Evolutionary conservation across 2,797 vertebrate species (phyloP), one percentile per base, ranked within the genome.

Genomic region (Poeciliopsis infans): DNA sequence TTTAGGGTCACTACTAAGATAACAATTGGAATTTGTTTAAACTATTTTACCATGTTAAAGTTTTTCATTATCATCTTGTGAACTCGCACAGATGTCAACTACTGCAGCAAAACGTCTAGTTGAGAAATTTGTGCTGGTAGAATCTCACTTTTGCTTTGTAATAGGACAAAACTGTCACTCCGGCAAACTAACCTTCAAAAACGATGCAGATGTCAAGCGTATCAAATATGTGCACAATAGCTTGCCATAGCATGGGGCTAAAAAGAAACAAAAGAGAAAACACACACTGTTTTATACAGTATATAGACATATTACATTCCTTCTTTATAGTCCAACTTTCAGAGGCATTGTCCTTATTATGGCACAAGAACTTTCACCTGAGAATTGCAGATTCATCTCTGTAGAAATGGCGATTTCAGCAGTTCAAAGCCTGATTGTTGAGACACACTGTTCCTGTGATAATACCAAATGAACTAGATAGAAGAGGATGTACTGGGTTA

Each of bases 281-380:
- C 39, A 43, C 11, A 43, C 20, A 5, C 61, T 20, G 16, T 36
- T 18, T 20, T 1, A 20, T 23, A 23, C 23, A 41, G 10, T n/a
- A 69, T 68, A 23, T 23, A 23, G 18, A 23, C 33, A 61, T 39
- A 39, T 39, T 88, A 86, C 86, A 91, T 88, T 81, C 76, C 83
- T 79, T 82, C 74, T 45, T 84, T 74, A 75, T 79, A 55, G 75
- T 69, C 47, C 47, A 72, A 68, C 77, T 72, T 49, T 76, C 55
- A 72, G 41, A 47, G 74, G 25, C 88, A 77, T 72, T 72, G 53
- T 57, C 12, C 75, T 41, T 77, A 78, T 45, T 70, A 16, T 81
- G 66, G 25, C 18, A 79, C 79, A 83, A 89, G 83, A 87, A 84
- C 76, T 76, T 79, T 81, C 76, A 79, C 73, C 43, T 72, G 23